Evolutionary conservation across 1,140 invertebrate genomes (phyloP).

Genomic region (Vollenhovia emeryi): DNA sequence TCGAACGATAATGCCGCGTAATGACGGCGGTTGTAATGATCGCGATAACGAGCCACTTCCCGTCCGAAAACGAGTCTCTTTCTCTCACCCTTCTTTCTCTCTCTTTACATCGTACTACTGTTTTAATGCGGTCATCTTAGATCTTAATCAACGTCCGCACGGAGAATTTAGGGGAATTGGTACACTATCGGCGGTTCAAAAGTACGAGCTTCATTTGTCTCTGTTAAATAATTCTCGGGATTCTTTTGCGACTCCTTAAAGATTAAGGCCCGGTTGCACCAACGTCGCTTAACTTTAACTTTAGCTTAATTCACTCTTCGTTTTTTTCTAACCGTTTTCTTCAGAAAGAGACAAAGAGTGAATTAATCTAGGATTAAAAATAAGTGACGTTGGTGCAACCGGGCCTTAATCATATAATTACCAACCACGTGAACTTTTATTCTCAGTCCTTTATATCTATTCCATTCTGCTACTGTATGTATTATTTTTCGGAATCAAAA

Average conservation of each 20-base stretch:
- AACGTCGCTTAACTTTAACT: too few relatives aligned
- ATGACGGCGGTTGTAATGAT: slow-evolving; percentile 70
- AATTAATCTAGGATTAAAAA: too few relatives aligned
- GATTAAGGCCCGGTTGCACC: too few relatives aligned
- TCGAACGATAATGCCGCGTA: slow-evolving; percentile 71
- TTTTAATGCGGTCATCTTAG: background rate
- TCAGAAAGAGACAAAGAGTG: too few relatives aligned
- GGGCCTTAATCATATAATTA: background rate
- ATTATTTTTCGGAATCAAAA: background rate
- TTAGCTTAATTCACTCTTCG: too few relatives aligned
- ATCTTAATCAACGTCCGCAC: background rate
- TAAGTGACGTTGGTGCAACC: too few relatives aligned
- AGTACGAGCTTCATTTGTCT: background rate
- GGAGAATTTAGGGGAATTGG: background rate
- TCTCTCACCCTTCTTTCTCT: background rate
- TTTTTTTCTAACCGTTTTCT: too few relatives aligned
- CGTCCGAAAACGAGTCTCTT: slow-evolving; percentile 54
- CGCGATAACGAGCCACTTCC: slow-evolving; percentile 73
- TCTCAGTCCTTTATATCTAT: background rate
- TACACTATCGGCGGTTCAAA: background rate
- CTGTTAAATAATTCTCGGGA: background rate
- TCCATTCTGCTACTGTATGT: background rate
- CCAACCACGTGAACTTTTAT: background rate
- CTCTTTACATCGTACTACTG: background rate
- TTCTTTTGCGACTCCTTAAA: background rate